Evolutionary conservation across 1,140 invertebrate species (phyloP).

Genomic region (Euglossa dilemma): DNA sequence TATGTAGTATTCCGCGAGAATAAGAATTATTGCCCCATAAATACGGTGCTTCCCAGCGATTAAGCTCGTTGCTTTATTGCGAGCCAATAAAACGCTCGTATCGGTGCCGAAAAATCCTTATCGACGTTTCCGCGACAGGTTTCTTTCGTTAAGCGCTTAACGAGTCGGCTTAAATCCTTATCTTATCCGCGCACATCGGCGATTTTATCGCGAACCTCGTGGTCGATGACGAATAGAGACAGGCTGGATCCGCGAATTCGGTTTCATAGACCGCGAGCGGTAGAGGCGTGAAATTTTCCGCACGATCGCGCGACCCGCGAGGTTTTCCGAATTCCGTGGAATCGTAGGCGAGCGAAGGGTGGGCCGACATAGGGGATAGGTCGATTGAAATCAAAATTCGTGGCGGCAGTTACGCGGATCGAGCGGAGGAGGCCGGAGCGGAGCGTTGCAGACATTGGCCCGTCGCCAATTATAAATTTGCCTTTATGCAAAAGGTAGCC

Average conservation of each 20-base stretch:
- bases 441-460: slow-evolving; percentile 65
- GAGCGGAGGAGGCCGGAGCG: slow-evolving; percentile 23
- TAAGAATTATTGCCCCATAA: too few relatives aligned
- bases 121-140: background rate
- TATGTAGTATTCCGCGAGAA: too few relatives aligned
- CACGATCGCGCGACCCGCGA: background rate
- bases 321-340: background rate
- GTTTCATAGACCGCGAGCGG: background rate
- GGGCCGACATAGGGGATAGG: too few relatives aligned
- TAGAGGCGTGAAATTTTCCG: background rate
- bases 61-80: too few relatives aligned
- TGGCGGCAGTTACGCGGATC: slow-evolving; percentile 16
- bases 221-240: background rate
- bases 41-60: background rate
- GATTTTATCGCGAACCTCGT: background rate
- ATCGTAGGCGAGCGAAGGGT: too few relatives aligned
- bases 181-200: background rate
- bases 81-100: too few relatives aligned
- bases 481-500: slow-evolving; percentile 66
- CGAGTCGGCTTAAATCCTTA: background rate
- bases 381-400: slow-evolving; percentile 48
- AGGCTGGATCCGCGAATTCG: background rate
- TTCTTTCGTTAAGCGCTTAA: background rate
- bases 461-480: slow-evolving; percentile 71
- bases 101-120: background rate